Base-by-base conservation (phyloP, 2,113 vertebrate species). In the Scytalopus superciliaris region DNA sequence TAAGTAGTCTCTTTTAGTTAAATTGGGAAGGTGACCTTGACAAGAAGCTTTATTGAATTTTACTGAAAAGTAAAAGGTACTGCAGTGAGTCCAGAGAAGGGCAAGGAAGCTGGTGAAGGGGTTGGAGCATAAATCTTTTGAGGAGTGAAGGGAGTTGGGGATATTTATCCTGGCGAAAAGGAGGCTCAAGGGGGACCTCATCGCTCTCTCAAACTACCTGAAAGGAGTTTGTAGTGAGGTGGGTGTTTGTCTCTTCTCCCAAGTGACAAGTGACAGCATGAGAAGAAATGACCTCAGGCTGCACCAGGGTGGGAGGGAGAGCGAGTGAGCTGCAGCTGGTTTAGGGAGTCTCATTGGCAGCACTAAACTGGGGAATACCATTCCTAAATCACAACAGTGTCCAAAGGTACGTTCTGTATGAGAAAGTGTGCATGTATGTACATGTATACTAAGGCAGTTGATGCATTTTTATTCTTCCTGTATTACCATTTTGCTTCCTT, bases 381-480 rank as follows among this genome's bases (percentile, higher is more conserved):
- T 74, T 57, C 59, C 27, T 52, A 52, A 67, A 52, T 67, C 28
- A 52, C 7, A 19, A 24, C 33, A 56, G 22, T 87, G 27, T 31
- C 52, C 1, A 0, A 72, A 75, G 28, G 30, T 62, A n/a, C 0
- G 1, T 49, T 55, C 21, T 79, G 5, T 69, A 50, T 57, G 33
- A 81, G 19, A 62, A 77, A 53, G 9, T 69, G 14, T 74, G 19
- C 5, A 7, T 69, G 12, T 44, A 37, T 40, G 14, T n/a, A 55
- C 13, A 8, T 25, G 8, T 39, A 14, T 86, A 37, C 12, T 21
- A 55, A 42, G 27, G 44, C 0, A 1, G 30, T 57, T 83, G 24
- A n/a, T 37, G 13, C 11, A 69, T 67, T 90, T 93, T 89, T 57
- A 25, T 75, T 70, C 37, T 90, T 74, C 25, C 31, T 28, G 3